Conservation (phyloP, 2,797 vertebrate species). For the Prunella strophiata region DNA sequence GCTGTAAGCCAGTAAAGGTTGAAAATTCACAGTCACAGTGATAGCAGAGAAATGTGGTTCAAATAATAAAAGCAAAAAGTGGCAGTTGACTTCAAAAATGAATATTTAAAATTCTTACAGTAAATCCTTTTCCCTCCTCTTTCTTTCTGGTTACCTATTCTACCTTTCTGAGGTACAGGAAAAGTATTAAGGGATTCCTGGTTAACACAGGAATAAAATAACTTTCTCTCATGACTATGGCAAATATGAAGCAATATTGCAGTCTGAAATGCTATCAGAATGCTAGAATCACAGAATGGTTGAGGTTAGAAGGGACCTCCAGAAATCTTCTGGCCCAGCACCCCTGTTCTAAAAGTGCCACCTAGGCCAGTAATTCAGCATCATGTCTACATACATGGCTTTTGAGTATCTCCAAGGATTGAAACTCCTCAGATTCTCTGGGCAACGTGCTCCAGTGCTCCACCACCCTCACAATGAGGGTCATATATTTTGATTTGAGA, state of each 20-base stretch:
- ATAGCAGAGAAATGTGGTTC: background rate
- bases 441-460: background rate
- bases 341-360: background rate
- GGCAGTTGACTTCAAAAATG: background rate
- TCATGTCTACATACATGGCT: background rate
- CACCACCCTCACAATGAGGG: background rate
- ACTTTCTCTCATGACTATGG: background rate
- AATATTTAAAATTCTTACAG: background rate
- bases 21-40: background rate
- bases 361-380: background rate
- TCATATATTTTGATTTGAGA: background rate
- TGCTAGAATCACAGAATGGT: background rate
- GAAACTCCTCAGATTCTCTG: background rate
- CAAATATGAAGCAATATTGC: background rate
- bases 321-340: background rate
- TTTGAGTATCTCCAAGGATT: background rate
- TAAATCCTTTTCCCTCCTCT: background rate
- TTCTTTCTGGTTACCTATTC: background rate
- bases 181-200: background rate
- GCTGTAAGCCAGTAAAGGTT: background rate
- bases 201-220: background rate
- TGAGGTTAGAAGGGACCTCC: background rate
- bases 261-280: background rate
- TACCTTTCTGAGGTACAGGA: background rate
- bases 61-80: background rate